phyloP scores from a whole-genome alignment of 2,888 invertebrate genomes.

The Euproctis similis region DNA sequence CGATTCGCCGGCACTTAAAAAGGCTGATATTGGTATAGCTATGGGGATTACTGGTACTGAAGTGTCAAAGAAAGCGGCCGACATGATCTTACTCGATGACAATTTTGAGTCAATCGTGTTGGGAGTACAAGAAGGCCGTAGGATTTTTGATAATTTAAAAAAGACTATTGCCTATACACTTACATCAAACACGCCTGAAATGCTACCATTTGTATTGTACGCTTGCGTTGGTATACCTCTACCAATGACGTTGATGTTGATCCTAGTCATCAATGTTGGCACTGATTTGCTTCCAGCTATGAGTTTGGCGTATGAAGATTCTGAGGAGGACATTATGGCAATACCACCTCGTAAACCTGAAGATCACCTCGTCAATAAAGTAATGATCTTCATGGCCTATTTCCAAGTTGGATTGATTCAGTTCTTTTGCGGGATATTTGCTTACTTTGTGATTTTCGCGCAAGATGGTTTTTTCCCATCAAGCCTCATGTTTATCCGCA shows the following conservation, averaged over 20 bases:
- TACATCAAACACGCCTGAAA: conserved; percentile 90
- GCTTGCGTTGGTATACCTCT: conserved; percentile 84
- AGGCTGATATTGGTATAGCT: conserved; percentile 88
- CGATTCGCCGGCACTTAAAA: conserved; percentile 90
- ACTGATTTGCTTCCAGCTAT: conserved; percentile 88
- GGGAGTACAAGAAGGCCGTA: conserved; percentile 86
- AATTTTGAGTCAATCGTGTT: conserved; percentile 92
- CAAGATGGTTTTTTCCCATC: conserved; percentile 85
- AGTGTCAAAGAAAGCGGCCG: conserved; percentile 91
- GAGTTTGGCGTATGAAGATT: conserved; percentile 84
- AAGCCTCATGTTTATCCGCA: conserved; percentile 80
- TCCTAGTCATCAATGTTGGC: conserved; percentile 85
- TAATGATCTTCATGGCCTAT: conserved; percentile 86
- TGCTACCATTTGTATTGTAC: conserved; percentile 86
- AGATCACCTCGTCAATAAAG: conserved; percentile 73
- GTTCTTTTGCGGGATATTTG: conserved; percentile 85
- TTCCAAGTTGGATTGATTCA: conserved; percentile 92
- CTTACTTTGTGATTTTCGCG: conserved; percentile 87
- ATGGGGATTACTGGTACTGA: conserved; percentile 88
- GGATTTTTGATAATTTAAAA: conserved; percentile 90
- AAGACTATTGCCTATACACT: conserved; percentile 90
- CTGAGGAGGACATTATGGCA: conserved; percentile 85
- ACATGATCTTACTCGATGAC: conserved; percentile 92
- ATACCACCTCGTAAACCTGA: conserved; percentile 70
- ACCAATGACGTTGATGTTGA: conserved; percentile 76